Evolutionary conservation across 2,113 vertebrate species (phyloP), one percentile per base, ranked within the genome.

Genomic region (Castor canadensis): DNA sequence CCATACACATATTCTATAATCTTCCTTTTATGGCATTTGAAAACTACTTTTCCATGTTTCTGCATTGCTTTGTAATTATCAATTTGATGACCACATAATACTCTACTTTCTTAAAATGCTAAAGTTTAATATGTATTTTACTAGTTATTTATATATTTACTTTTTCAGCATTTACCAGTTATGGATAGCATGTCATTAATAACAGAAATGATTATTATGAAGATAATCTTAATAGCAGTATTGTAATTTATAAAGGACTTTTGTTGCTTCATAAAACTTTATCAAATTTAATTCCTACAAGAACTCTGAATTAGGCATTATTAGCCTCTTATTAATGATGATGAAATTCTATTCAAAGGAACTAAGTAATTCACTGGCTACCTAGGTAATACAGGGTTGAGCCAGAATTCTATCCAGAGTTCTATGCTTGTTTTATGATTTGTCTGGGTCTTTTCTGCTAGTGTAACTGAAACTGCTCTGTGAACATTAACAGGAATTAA

Each of bases 81-180:
- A 24, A 32, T 73, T 86, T 93, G 11, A 67, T 85, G 30, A 87
- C 24, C 11, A 43, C 4, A 84, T 79, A 76, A 17, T 94, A 58
- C 40, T 87, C 12, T 81, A 43, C 66, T 64, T 83, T 35, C 56
- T 66, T 90, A 81, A 69, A 40, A 9, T 77, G 71, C 28, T 76
- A 87, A 87, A 62, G 45, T 69, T 87, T 76, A 93, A 72, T 72
- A 38, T 64, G 72, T 90, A 28, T 84, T 91, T 95, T 81, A 83
- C 6, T 19, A 91, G 0, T 79, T 54, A 9, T 56, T 94, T 80
- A 84, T 72, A 47, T 94, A 45, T 80, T 75, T 87, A 35, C 38
- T 40, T 76, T 82, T 85, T 56, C 16, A 83, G 13, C 47, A 56
- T 43, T 67, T 75, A 84, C 58, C n/a, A 80, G 43, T 79, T 49